phyloP scores from a whole-genome alignment of 2,888 invertebrate species.

The Pandemis heparana region DNA sequence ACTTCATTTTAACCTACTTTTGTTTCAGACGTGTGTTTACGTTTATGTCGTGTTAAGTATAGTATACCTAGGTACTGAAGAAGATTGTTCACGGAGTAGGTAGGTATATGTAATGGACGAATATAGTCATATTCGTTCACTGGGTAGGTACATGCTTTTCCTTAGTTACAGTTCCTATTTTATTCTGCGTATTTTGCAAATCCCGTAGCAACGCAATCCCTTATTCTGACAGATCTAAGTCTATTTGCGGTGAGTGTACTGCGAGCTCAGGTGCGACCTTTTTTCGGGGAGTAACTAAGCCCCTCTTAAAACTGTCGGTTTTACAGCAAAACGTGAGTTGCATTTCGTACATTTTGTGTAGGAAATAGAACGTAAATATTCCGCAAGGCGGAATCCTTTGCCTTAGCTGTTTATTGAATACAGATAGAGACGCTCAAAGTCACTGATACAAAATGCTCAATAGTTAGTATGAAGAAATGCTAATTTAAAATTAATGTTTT shows the following conservation, averaged over 20 bases:
- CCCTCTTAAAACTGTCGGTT: slow-evolving; percentile 49
- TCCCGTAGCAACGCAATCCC: slow-evolving; percentile 32
- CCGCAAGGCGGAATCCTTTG: background rate
- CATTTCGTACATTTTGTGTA: slow-evolving; percentile 30
- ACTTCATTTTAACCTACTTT: background rate
- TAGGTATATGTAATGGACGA: no score
- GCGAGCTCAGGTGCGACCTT: slow-evolving; percentile 51
- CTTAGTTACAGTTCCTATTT: slow-evolving; percentile 15
- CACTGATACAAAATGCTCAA: background rate
- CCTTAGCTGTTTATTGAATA: background rate
- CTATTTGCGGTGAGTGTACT: slow-evolving; percentile 38
- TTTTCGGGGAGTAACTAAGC: slow-evolving; percentile 49
- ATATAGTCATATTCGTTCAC: no score
- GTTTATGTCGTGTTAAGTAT: background rate
- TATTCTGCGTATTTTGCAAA: slow-evolving; percentile 36
- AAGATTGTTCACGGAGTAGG: background rate
- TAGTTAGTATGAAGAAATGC: no score
- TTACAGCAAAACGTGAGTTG: slow-evolving; percentile 46
- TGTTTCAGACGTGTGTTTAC: slow-evolving; percentile 8
- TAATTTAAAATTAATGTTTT: no score
- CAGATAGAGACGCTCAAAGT: background rate
- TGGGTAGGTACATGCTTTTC: background rate
- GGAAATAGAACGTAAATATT: background rate
- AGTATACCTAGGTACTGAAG: background rate
- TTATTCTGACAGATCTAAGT: slow-evolving; percentile 40